A percentile compares a stretch with the other conserved stretches of the same genome.
These are phyloP conservation scores for Brienomyrus longianalis DNA, from an alignment of 2,113 vertebrate genomes.

Conservation along the genomic window DNA sequence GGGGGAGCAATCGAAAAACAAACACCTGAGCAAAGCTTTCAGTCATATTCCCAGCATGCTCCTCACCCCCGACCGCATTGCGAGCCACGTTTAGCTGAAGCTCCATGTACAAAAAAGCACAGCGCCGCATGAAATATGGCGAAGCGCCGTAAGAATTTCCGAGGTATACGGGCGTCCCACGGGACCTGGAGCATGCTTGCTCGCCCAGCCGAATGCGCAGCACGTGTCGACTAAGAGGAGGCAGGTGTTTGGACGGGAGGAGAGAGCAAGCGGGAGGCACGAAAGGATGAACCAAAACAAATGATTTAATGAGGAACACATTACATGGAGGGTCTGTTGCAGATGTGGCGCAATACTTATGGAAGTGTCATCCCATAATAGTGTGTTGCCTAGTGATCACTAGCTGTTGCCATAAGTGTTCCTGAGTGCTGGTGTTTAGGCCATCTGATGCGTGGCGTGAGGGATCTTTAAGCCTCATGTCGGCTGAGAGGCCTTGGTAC, in stretches of 20 bases:
- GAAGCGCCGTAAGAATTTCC: neutral
- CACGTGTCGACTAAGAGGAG: neutral
- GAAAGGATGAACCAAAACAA: neutral
- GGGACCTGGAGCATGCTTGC: neutral
- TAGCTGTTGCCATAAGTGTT: neutral
- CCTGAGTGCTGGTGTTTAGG: neutral
- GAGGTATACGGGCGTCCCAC: neutral
- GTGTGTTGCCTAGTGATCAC: neutral
- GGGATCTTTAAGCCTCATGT: neutral
- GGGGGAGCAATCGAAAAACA: neutral
- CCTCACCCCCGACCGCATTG: neutral
- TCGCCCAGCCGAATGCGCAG: neutral
- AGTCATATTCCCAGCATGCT: neutral
- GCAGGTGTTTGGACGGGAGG: neutral
- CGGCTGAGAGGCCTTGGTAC: neutral
- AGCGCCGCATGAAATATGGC: neutral
- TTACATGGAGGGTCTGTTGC: neutral
- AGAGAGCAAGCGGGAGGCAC: neutral
- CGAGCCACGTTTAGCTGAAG: neutral
- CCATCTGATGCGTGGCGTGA: neutral
- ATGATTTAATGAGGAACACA: neutral
- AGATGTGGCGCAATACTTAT: neutral
- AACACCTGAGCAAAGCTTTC: neutral
- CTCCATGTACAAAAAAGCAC: neutral
- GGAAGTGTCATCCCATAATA: neutral